Percentiles rank a stretch among this genome's conserved stretches.
phyloP scores from a whole-genome alignment of 2,113 vertebrate genomes.

The Platichthys stellatus region DNA sequence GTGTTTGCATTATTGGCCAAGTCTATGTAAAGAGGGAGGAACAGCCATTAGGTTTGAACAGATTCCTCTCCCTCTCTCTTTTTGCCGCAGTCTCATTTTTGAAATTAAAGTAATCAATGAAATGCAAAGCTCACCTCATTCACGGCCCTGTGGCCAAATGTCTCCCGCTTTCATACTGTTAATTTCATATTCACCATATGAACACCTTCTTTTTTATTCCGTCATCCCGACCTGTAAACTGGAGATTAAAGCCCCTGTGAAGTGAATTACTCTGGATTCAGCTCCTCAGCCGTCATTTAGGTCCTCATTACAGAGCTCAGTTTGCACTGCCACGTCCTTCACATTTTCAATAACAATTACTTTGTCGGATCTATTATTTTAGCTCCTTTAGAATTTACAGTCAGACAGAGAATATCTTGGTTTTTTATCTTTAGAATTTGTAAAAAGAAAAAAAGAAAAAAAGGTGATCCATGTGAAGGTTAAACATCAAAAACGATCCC shows the following conservation, averaged over 20 bases:
- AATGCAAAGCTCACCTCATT: conserved; percentile 21
- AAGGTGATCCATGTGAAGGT: conserved; percentile 39
- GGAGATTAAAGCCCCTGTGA: neutral
- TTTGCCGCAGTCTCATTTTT: neutral
- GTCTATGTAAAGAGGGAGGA: conserved; percentile 1
- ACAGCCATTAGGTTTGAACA: conserved; percentile 6
- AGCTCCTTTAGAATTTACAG: neutral
- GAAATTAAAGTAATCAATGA: conserved; percentile 33
- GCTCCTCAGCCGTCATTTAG: neutral
- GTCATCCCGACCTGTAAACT: conserved; percentile 2
- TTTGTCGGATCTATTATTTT: neutral
- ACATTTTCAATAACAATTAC: neutral
- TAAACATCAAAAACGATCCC: conserved; percentile 36
- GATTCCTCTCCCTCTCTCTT: neutral
- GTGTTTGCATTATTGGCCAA: neutral
- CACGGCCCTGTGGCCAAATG: neutral
- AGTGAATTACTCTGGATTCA: conserved; percentile 20
- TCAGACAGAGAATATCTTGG: neutral
- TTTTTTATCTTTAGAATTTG: conserved; percentile 24
- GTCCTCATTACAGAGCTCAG: neutral
- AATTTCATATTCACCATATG: neutral
- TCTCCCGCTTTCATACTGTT: neutral
- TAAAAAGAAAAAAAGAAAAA: neutral
- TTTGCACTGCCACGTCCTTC: neutral
- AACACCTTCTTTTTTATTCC: neutral